These are phyloP conservation scores for Scaptomyza caliginosa DNA, from an alignment of 2,888 invertebrate genomes.

Conservation along the genomic window DNA sequence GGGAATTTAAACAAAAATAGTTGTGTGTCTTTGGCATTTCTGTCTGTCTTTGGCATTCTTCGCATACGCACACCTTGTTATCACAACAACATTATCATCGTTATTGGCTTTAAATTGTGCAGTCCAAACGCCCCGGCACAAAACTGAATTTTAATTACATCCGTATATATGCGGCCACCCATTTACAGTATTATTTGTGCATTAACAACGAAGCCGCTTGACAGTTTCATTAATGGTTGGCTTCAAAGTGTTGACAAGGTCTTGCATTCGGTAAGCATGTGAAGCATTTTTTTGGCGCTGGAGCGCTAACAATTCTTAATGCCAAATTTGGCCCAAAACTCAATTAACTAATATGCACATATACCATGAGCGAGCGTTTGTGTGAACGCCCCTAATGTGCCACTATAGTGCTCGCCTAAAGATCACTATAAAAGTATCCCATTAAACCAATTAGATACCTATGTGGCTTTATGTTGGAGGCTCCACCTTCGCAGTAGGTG, in stretches of 20 bases:
- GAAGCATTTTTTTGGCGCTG: conserved; percentile 14
- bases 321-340: conserved; percentile 24
- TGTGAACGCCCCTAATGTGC: conserved; percentile 52
- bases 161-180: conserved; percentile 26
- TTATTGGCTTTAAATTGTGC: conserved; percentile 52
- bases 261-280: conserved; percentile 45
- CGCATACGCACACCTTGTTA: conserved; percentile 11
- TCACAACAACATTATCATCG: conserved; percentile 34
- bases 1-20: not conserved
- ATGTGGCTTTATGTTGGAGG: conserved; percentile 37
- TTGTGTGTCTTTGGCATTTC: not conserved
- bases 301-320: conserved; percentile 27
- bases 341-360: conserved; percentile 60
- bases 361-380: conserved; percentile 24
- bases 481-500: conserved; percentile 73
- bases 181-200: conserved; percentile 7
- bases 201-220: conserved; percentile 3
- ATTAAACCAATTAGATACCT: conserved; percentile 63
- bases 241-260: conserved; percentile 57
- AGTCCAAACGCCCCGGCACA: conserved; percentile 32
- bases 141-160: conserved; percentile 55
- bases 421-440: conserved; percentile 50
- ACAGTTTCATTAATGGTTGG: conserved; percentile 61
- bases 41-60: conserved; percentile 23
- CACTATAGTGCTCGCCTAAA: conserved; percentile 38